Percentiles rank a stretch among this genome's conserved stretches.
These are phyloP conservation scores for Geophilus truncorum DNA, from an alignment of 2,888 invertebrate genomes.

Conservation along the genomic window DNA sequence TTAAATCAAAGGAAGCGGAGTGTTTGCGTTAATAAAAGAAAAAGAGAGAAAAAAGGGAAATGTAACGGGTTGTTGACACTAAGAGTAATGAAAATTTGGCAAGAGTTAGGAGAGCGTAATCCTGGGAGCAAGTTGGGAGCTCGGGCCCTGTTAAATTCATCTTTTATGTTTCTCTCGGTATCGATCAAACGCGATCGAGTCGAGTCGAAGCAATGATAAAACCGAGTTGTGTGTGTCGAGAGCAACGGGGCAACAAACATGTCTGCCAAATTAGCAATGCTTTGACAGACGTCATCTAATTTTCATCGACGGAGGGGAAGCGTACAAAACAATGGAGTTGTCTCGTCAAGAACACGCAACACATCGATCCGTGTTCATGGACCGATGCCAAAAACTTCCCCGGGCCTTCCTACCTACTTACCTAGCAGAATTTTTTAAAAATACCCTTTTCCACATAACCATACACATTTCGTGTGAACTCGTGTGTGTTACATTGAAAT, in stretches of 20 bases:
- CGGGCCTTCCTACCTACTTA: too few species aligned
- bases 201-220: not conserved
- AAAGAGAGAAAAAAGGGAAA: not conserved
- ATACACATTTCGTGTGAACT: not conserved
- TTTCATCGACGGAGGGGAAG: slow-evolving; percentile 14
- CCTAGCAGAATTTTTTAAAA: too few species aligned
- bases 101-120: slow-evolving; percentile 17
- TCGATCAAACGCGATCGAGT: slow-evolving; percentile 13
- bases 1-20: not conserved
- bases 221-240: not conserved
- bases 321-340: slow-evolving; percentile 12
- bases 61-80: slow-evolving; percentile 1
- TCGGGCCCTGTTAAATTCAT: not conserved
- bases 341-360: slow-evolving; percentile 24
- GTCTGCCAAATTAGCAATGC: slow-evolving; percentile 24
- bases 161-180: not conserved
- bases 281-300: slow-evolving; percentile 27
- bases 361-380: not conserved
- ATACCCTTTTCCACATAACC: too few species aligned
- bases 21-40: not conserved
- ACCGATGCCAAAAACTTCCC: not conserved
- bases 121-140: not conserved
- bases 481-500: too few species aligned
- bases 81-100: slow-evolving; percentile 3
- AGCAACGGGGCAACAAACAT: not conserved